Evolutionary conservation across 2,113 vertebrate species (phyloP), one percentile per base, ranked within the genome.

Genomic region (Coracopsis vasa): DNA sequence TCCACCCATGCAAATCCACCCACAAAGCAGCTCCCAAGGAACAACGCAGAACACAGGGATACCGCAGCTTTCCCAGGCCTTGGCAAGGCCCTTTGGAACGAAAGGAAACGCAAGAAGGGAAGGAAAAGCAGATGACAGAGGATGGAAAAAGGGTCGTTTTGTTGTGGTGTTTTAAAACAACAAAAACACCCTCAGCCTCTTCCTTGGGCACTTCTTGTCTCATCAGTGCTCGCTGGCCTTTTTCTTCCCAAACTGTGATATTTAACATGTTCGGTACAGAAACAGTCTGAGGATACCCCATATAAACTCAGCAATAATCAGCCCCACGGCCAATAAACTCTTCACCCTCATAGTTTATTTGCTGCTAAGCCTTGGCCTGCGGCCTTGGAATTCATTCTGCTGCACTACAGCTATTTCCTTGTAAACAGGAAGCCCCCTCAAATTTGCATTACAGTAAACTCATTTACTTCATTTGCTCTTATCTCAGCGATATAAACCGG

Each of bases 111-210:
- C 91, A 94, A 94, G 82, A 86, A 86, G 82, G 94, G 93, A 97
- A 97, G 95, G 93, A 95, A 94, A 96, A 95, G 92, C 95, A 94
- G 94, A 94, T 85, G 94, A 96, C 80, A 72, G 92, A 80, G 88
- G 88, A 93, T 75, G 86, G 60, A 75, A 86, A 85, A 94, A 81
- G 83, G 90, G 50, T 72, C 93, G 71, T 42, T 92, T 79, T 94
- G 96, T 80, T 95, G 90, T 80, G 88, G 71, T 51, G 64, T 18
- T 60, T 64, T 6, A 67, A 87, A 84, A 45, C 86, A 80, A 67
- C 60, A 61, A 66, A 80, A 78, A 5, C 51, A 84, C 73, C 6
- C 77, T 21, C 44, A 91, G 82, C 83, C 48, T 89, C 86, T 80
- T 94, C 92, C 90, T 70, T 10, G 42, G 51, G 92, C 86, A 25